Evolutionary conservation across 2,797 vertebrate genomes (phyloP), one percentile per base, ranked within the genome.

Genomic region (Oreortyx pictus): DNA sequence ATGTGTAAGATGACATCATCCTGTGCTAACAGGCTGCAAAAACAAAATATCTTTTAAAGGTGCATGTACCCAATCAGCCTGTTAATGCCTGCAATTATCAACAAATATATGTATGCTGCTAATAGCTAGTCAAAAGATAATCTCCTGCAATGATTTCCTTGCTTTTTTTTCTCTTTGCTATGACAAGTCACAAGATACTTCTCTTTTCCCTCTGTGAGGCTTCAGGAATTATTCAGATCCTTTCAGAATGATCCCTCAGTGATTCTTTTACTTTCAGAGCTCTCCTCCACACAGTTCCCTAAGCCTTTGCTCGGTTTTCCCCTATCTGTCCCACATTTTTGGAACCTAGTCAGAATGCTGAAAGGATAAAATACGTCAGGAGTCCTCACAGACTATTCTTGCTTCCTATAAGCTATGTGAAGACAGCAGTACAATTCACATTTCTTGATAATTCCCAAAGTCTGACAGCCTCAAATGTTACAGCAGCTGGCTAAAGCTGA

Each of bases 401-500:
- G 44, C 64, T 91, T 92, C 50, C 54, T 64, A 47, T 49, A 93
- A 83, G 54, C 18, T 81, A 4, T 33, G 7, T 84, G 90, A 91
- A 88, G 68, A 74, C 41, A 89, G 68, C 33, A 80, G 61, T 31
- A 50, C 67, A 90, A 88, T 73, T 83, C 43, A 84, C 19, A 7
- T 16, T 71, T 86, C 79, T 73, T 82, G 10, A 70, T 79, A 47
- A 18, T 84, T 79, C n/a, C 22, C 10, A 5, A 89, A 91, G 44
- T 44, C 70, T 78, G 70, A 83, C 50, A 89, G 62, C 39, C 59
- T 94, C 59, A 92, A 81, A 83, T 47, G 15, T 86, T 88, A 39
- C 27, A 72, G 44, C 66, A 89, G 50, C 65, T 76, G 43, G 54
- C 72, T 87, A 92, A 85, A 91, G 35, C 23, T 66, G 73, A 89